These are phyloP conservation scores for Accipiter virgatus DNA, from an alignment of 2,113 vertebrate species.

Conservation along the genomic window DNA sequence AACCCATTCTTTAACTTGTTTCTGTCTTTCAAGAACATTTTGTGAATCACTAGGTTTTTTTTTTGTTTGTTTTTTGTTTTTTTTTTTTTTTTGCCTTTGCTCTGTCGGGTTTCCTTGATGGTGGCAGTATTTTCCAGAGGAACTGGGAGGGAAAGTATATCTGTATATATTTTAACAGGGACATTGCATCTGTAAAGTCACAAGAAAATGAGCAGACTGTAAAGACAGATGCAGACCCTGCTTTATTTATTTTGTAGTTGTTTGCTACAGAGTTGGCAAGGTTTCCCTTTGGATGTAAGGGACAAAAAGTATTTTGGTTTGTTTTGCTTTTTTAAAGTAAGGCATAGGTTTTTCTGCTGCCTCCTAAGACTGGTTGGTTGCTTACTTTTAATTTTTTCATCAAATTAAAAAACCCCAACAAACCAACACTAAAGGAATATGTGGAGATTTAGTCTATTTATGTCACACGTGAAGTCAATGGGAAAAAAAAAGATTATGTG, in stretches of 20 bases:
- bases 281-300: not conserved
- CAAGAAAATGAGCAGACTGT: not conserved
- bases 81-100: not conserved
- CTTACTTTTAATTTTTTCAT: not conserved
- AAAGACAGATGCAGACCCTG: not conserved
- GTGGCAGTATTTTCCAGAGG: not conserved
- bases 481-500: not conserved
- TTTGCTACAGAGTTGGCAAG: not conserved
- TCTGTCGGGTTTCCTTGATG: not conserved
- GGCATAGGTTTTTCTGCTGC: not conserved
- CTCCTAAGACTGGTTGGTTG: not conserved
- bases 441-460: not conserved
- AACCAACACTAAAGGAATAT: not conserved
- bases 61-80: not conserved
- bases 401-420: not conserved
- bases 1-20: not conserved
- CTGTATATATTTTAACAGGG: not conserved
- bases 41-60: not conserved
- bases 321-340: not conserved
- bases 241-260: not conserved
- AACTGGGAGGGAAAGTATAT: not conserved
- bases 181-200: not conserved
- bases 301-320: not conserved
- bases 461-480: not conserved
- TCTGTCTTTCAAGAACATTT: not conserved